Conservation (phyloP, 1,140 invertebrate genomes). For the Bombus turneri region DNA sequence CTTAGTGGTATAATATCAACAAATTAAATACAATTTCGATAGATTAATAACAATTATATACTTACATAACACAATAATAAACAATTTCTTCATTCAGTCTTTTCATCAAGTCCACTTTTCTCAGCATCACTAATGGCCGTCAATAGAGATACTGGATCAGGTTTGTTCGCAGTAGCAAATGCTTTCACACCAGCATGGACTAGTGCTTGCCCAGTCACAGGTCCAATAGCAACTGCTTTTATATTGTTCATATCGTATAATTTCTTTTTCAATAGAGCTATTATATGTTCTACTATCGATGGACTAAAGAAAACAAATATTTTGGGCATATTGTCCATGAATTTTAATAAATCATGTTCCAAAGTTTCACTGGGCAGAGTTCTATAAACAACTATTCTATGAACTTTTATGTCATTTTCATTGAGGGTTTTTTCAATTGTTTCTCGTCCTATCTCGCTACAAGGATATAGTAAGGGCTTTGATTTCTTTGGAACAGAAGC, state of each 20-base stretch:
- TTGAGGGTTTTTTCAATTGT: constrained; percentile 73
- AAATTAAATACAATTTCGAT: constrained; percentile 23
- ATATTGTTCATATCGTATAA: constrained; percentile 57
- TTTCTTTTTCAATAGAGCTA: constrained; percentile 57
- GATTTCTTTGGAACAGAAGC: constrained; percentile 31
- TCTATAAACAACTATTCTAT: constrained; percentile 74
- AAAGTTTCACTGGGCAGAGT: constrained; percentile 73
- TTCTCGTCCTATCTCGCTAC: constrained; percentile 78
- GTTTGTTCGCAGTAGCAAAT: constrained; percentile 73
- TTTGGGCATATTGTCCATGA: constrained; percentile 56
- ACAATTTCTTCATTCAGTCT: constrained; percentile 36
- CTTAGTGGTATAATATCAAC: constrained; percentile 13
- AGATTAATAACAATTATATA: constrained; percentile 34
- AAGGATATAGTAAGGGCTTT: constrained; percentile 77
- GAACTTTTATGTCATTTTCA: constrained; percentile 64
- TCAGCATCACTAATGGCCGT: constrained; percentile 64
- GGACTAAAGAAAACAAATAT: constrained; percentile 80
- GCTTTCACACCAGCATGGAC: constrained; percentile 61
- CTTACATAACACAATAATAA: constrained; percentile 22
- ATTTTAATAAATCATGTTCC: constrained; percentile 62
- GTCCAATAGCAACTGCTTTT: constrained; percentile 79
- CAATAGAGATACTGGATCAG: constrained; percentile 74
- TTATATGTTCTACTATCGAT: constrained; percentile 73
- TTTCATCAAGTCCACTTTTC: constrained; percentile 10
- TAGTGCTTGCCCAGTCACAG: constrained; percentile 75